Base-by-base conservation (phyloP, 1,140 invertebrate species). In the Bombus soroeensis region DNA sequence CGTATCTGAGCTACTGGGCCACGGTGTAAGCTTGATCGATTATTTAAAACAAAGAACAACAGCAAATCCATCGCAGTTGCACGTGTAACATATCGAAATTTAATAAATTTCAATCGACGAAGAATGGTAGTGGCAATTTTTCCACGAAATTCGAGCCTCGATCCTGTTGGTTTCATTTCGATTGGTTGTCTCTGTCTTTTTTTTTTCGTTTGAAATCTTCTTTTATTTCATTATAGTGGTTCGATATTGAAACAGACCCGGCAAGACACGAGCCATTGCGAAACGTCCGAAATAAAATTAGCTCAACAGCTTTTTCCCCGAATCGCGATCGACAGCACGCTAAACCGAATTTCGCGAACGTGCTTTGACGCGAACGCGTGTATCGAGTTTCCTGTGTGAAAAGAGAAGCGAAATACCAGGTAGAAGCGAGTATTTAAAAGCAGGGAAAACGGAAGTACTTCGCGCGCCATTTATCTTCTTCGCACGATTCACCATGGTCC, bases 401-500 rank as follows among this genome's bases (percentile, higher is more conserved):
- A 76, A 76, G 3, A 28, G 18, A 47, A n/a, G 8, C 34, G 25
- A 59, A 57, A 32, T 25, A 25, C 25, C 32, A 12, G 9, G 22
- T 22, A 77, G 22, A 77, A 62, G 4, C 53, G 34, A 37, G 28
- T 39, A 41, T 77, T 77, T 77, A 79, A 43, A 43, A 43, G 3
- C 18, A 22, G 39, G 25, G 34, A 41, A 68, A 41, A 18, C 37
- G 78, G 32, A 47, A 37, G 64, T 32, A 1, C 4, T 18, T 66
- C 64, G 13, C 10, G 22, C 64, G 64, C 25, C 76, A 85, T 85
- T 85, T 85, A 80, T 85, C 83, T 85, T 85, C 70, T 39, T 73
- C 68, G 68, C 83, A 47, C 76, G 77, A 72, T 62, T 37, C 57
- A 3, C 37, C 37, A 34, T 13, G 12, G 39, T n/a, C 8, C n/a